Evolutionary conservation across 2,797 vertebrate genomes (phyloP).

Genomic region (Aphelocoma californica): DNA sequence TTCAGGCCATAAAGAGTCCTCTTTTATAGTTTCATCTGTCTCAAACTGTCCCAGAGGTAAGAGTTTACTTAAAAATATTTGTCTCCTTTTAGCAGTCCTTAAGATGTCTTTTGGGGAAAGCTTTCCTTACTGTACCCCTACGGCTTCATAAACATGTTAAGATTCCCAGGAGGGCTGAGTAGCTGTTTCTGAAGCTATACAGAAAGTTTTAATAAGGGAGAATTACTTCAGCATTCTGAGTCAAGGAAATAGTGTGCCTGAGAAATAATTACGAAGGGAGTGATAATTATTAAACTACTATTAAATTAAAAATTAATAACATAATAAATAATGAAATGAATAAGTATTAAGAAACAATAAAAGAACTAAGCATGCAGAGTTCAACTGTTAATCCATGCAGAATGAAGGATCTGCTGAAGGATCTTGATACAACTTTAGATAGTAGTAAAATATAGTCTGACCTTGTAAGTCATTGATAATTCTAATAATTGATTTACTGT

Average conservation of each 20-base stretch:
- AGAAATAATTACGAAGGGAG: background rate
- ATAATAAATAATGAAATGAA: background rate
- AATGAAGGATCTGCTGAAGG: background rate
- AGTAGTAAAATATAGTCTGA: background rate
- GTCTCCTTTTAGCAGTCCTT: background rate
- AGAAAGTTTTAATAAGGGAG: background rate
- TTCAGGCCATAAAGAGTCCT: background rate
- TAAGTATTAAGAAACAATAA: background rate
- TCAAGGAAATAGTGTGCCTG: background rate
- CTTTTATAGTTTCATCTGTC: background rate
- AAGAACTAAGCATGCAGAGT: background rate
- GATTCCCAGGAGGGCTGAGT: background rate
- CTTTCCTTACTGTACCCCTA: background rate
- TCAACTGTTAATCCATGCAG: background rate
- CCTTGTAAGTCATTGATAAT: background rate
- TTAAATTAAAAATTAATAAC: background rate
- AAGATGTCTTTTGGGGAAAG: background rate
- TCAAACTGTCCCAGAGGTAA: background rate
- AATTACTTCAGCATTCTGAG: background rate
- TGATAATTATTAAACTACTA: background rate
- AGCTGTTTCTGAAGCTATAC: background rate
- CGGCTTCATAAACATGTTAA: background rate
- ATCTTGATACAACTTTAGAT: background rate
- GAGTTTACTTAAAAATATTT: background rate
- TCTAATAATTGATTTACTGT: background rate